A percentile compares a stretch with the other conserved stretches of the same genome.
Evolutionary conservation across 2,888 invertebrate genomes (phyloP).

Genomic region (Andrena praecox): DNA sequence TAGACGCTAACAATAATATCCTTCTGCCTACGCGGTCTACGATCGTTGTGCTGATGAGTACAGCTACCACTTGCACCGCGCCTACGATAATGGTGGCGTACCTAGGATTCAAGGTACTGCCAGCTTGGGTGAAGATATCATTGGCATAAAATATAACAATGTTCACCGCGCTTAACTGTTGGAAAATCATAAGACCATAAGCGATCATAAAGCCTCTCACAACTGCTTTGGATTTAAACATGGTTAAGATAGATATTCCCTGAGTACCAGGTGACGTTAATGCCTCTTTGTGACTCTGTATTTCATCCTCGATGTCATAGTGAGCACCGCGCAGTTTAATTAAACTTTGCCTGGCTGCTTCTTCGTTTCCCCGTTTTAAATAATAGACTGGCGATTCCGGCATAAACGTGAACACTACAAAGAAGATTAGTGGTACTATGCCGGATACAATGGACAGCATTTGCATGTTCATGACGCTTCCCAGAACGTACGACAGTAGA

Average conservation of each 20-base stretch:
- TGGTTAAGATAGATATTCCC: slow-evolving; percentile 86
- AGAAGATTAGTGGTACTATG: slow-evolving; percentile 89
- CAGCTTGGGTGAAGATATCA: slow-evolving; percentile 90
- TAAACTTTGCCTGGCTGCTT: slow-evolving; percentile 90
- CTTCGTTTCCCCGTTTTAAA: slow-evolving; percentile 88
- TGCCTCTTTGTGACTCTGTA: slow-evolving; percentile 87
- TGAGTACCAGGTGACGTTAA: slow-evolving; percentile 86
- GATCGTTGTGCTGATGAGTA: too few species aligned
- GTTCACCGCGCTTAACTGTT: slow-evolving; percentile 94
- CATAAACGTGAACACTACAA: slow-evolving; percentile 91
- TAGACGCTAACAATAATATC: too few species aligned
- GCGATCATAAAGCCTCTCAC: slow-evolving; percentile 90
- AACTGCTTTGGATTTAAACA: slow-evolving; percentile 88
- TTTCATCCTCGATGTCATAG: slow-evolving; percentile 89
- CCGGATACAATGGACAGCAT: slow-evolving; percentile 89
- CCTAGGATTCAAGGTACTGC: slow-evolving; percentile 74
- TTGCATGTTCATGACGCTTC: slow-evolving; percentile 87
- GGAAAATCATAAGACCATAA: slow-evolving; percentile 94
- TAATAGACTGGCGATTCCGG: slow-evolving; percentile 94
- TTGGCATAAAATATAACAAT: slow-evolving; percentile 93
- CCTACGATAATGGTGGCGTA: too few species aligned
- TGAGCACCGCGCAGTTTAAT: slow-evolving; percentile 90
- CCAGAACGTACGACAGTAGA: slow-evolving; percentile 91
- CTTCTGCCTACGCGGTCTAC: too few species aligned
- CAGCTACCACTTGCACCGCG: too few species aligned